These are phyloP conservation scores for Athene noctua DNA, from an alignment of 2,113 vertebrate genomes.

Conservation along the genomic window DNA sequence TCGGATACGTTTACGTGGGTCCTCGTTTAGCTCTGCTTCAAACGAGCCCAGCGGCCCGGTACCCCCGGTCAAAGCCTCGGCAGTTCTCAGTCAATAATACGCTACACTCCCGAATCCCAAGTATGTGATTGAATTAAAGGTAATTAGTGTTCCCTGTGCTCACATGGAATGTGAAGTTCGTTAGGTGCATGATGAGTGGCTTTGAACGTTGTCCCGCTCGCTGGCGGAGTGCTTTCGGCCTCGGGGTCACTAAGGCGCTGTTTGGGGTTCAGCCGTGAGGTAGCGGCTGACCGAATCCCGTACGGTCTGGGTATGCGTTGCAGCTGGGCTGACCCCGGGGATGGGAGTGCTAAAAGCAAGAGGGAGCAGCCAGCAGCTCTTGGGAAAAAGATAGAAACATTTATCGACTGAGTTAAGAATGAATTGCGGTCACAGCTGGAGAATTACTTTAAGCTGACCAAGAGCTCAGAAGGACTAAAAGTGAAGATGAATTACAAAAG, in stretches of 20 bases:
- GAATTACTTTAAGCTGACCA: neutral
- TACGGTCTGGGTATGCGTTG: accelerated
- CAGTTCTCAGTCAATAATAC: accelerated
- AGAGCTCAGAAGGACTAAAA: neutral
- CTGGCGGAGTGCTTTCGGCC: neutral
- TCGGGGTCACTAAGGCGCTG: accelerated
- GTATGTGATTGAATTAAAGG: neutral
- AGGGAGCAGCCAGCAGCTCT: neutral
- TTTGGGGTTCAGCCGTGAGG: accelerated
- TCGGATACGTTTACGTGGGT: accelerated
- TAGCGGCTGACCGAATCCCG: accelerated
- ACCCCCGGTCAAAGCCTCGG: neutral
- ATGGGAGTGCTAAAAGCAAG: accelerated
- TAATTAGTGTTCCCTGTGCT: neutral
- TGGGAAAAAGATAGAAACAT: accelerated
- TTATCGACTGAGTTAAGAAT: neutral
- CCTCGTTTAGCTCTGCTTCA: neutral
- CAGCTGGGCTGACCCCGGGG: no score
- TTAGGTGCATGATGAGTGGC: accelerated
- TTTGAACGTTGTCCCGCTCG: accelerated
- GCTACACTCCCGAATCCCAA: accelerated
- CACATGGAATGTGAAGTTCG: accelerated
- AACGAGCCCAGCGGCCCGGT: accelerated
- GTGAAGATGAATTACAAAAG: neutral
- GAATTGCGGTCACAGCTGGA: neutral